These are phyloP conservation scores for Latrodectus hesperus DNA, from an alignment of 2,888 invertebrate genomes.

Conservation along the genomic window DNA sequence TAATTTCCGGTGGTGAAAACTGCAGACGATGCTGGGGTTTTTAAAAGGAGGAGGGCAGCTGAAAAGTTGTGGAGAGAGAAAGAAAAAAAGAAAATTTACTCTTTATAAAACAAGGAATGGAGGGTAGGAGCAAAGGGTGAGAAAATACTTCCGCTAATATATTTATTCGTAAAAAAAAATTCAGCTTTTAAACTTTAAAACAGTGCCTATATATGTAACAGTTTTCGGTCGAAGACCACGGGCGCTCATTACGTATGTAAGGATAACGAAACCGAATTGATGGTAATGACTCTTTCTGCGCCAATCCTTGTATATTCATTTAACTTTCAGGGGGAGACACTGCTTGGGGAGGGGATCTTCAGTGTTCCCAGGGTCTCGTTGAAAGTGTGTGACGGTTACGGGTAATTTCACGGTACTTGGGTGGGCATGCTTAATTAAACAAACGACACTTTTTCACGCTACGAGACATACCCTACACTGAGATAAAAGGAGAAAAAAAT, in stretches of 20 bases:
- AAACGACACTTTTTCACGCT: slow-evolving; percentile 39
- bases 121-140: slow-evolving; percentile 1
- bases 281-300: slow-evolving; percentile 39
- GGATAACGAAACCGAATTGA: slow-evolving; percentile 2
- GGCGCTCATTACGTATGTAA: slow-evolving; percentile 30
- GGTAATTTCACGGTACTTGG: slow-evolving; percentile 58
- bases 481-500: not conserved
- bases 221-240: slow-evolving; percentile 14
- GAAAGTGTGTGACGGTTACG: slow-evolving; percentile 43
- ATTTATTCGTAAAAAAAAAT: slow-evolving; percentile 19
- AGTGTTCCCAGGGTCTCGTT: not conserved
- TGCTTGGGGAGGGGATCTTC: not conserved
- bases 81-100: slow-evolving; percentile 11
- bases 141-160: not conserved
- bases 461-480: slow-evolving; percentile 19
- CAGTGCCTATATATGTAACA: slow-evolving; percentile 28
- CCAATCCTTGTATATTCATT: slow-evolving; percentile 42
- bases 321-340: slow-evolving; percentile 14
- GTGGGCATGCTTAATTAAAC: slow-evolving; percentile 57
- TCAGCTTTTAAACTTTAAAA: slow-evolving; percentile 31
- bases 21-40: not conserved
- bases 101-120: slow-evolving; percentile 43
- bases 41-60: not conserved
- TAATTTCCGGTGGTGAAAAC: slow-evolving; percentile 46
- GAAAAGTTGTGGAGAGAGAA: not conserved